Percentiles rank a stretch among this genome's conserved stretches.
phyloP scores from a whole-genome alignment of 2,797 vertebrate species.

The Hemitrygon akajei region DNA sequence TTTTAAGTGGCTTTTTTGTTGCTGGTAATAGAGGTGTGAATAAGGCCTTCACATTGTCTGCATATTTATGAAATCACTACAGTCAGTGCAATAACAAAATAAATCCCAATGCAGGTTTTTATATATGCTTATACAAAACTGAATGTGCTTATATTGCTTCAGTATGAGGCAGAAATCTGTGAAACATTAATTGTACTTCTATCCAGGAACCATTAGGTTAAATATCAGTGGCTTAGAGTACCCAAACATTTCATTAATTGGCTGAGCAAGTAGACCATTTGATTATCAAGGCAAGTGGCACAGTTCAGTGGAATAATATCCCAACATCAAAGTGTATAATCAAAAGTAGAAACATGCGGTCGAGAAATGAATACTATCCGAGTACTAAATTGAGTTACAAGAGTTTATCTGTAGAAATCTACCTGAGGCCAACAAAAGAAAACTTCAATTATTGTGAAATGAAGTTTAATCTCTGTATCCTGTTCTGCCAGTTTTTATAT shows the following conservation, averaged over 20 bases:
- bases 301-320: neutral
- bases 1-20: neutral
- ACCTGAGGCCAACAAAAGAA: neutral
- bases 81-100: neutral
- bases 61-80: neutral
- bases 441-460: neutral
- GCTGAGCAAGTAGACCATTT: neutral
- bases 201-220: neutral
- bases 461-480: neutral
- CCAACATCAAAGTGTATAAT: neutral
- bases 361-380: neutral
- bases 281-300: neutral
- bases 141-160: neutral
- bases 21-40: neutral
- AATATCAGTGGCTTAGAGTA: neutral
- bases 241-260: neutral
- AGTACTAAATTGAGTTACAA: neutral
- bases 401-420: neutral
- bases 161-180: neutral
- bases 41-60: neutral
- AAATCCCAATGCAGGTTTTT: neutral
- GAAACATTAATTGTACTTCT: constrained; percentile 1
- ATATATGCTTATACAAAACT: neutral
- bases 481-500: neutral
- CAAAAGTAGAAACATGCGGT: neutral